Base-by-base conservation (phyloP, 2,113 vertebrate genomes). In the human region DNA sequence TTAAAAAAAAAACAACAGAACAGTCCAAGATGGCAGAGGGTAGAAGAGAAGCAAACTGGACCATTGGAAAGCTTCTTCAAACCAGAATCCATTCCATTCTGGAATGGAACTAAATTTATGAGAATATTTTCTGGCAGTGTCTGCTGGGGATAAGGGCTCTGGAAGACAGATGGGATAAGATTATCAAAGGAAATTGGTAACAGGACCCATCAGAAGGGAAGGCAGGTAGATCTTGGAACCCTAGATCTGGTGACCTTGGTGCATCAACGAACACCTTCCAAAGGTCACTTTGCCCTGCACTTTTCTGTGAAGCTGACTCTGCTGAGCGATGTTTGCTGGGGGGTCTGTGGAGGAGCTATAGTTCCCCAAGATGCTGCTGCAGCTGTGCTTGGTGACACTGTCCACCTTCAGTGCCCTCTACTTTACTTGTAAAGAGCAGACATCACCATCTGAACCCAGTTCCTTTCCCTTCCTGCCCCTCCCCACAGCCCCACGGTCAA, bases 11-110 rank as follows among this genome's bases (percentile, higher is more conserved):
- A 64, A 95, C 50, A 96, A 40, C 20, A 78, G 43, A 97, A 52
- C 0, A 1, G 52, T 90, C 38, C 40, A 70, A 64, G 88, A 35
- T 18, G 75, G 79, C 3, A 3, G 76, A 93, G 17, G 70, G 4
- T 4, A 73, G 0, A 18, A 78, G 18, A 40, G 13, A 83, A 52
- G 72, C 59, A 64, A 93, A 52, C 14, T 38, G 45, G 50, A n/a
- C 52, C 35, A 48, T 80, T 20, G 40, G 70, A 83, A 90, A 66
- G 8, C 23, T 89, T 32, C 70, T 90, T 81, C 90, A 95, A 79
- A 91, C 64, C n/a, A 50, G 76, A 92, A 84, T 72, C 79, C 50
- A 84, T 87, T 27, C 40, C 59, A 70, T 79, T 64, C 10, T 12
- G 50, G 59, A 68, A 40, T 23, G 73, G 35, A 75, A 55, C 72